Conservation (phyloP, 2,113 vertebrate species). For the Esox niger region DNA sequence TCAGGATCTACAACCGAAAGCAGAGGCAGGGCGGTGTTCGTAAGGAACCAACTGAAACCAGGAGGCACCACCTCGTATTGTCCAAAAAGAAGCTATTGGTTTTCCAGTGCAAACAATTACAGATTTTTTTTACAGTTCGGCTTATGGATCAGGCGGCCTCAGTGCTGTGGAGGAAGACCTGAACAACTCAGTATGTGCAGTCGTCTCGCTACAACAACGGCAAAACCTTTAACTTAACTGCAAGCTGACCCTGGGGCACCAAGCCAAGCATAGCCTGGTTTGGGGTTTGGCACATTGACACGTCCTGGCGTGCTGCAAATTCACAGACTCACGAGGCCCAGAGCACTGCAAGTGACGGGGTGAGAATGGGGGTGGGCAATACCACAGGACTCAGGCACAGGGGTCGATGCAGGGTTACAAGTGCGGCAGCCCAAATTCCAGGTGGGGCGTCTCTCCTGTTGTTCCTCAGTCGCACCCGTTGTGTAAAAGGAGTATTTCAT, state of each 20-base stretch:
- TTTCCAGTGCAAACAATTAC: too few relatives aligned
- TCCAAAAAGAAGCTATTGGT: too few relatives aligned
- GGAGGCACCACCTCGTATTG: too few relatives aligned
- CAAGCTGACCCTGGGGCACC: too few relatives aligned
- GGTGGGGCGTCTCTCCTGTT: constrained; percentile 26
- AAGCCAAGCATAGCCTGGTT: too few relatives aligned
- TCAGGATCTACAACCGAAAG: constrained; percentile 83
- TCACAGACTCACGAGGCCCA: background rate
- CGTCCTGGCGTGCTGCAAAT: background rate
- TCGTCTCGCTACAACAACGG: background rate
- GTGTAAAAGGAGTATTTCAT: constrained; percentile 35
- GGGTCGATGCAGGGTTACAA: constrained; percentile 38
- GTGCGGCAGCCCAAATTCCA: constrained; percentile 52
- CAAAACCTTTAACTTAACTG: constrained; percentile 8
- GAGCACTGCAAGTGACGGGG: background rate
- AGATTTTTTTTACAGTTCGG: too few relatives aligned
- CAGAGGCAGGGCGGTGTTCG: background rate
- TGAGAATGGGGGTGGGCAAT: constrained; percentile 7
- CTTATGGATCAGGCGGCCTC: constrained; percentile 9
- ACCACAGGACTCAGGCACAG: constrained; percentile 26
- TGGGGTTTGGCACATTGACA: too few relatives aligned
- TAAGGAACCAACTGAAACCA: background rate
- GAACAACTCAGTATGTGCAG: background rate
- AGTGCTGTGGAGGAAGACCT: background rate
- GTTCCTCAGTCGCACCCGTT: constrained; percentile 9